Percentiles rank a stretch among this genome's conserved stretches.
phyloP scores from a whole-genome alignment of 2,888 invertebrate genomes.

The Hylaea fasciaria region DNA sequence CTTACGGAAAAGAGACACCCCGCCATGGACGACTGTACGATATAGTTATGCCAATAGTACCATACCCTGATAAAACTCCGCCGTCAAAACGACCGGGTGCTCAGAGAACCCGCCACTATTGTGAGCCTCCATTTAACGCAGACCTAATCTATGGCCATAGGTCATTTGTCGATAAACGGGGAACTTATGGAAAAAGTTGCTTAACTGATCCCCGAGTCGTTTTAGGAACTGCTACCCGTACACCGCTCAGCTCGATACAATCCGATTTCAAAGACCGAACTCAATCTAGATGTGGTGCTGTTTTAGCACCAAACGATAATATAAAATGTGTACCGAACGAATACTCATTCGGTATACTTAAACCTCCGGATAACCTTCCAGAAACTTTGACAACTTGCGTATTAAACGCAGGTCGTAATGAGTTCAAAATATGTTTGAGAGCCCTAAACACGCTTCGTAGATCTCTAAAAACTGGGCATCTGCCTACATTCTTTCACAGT shows the following conservation, averaged over 20 bases:
- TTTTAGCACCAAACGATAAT: slow-evolving; percentile 79
- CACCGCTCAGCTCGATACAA: slow-evolving; percentile 68
- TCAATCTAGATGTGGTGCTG: slow-evolving; percentile 67
- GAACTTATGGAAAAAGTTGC: slow-evolving; percentile 76
- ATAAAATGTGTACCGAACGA: slow-evolving; percentile 73
- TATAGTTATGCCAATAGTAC: slow-evolving; percentile 69
- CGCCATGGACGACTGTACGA: slow-evolving; percentile 67
- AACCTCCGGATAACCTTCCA: slow-evolving; percentile 71
- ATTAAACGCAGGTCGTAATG: slow-evolving; percentile 63
- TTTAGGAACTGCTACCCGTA: slow-evolving; percentile 64
- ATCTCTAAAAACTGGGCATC: slow-evolving; percentile 57
- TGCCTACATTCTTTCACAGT: slow-evolving; percentile 62
- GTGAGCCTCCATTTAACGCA: slow-evolving; percentile 70
- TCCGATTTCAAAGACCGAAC: slow-evolving; percentile 66
- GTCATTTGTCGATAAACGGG: slow-evolving; percentile 74
- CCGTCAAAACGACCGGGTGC: slow-evolving; percentile 53
- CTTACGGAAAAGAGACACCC: slow-evolving; percentile 65
- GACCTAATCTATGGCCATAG: slow-evolving; percentile 75
- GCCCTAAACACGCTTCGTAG: slow-evolving; percentile 75
- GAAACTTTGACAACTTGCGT: slow-evolving; percentile 72
- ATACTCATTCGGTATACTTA: slow-evolving; percentile 74
- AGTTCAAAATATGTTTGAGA: slow-evolving; percentile 73
- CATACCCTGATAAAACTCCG: slow-evolving; percentile 64
- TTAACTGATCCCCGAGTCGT: slow-evolving; percentile 65
- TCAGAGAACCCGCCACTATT: slow-evolving; percentile 65